Evolutionary conservation across 2,797 vertebrate species (phyloP), one percentile per base, ranked within the genome.

Genomic region (Anas flavirostris): DNA sequence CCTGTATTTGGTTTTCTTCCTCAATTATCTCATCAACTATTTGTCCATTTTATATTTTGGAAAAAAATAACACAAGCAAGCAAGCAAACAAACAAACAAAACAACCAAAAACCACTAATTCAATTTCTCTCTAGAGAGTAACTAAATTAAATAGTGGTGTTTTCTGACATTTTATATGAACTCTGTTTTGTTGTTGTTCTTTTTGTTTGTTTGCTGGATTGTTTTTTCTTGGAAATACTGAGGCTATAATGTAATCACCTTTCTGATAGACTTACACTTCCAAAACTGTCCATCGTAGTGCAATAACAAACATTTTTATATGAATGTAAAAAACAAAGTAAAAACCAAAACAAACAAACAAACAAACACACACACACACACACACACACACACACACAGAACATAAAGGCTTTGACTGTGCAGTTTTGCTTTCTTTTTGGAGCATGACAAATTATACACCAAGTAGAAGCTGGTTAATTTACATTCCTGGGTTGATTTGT

Each of bases 401-500:
- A 0, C 26, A n/a, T 70, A 23, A 82, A 79, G 88, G 53, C 12
- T 80, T 93, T 94, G 70, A 67, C 63, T 76, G 16, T 29, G 44
- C 75, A 88, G 16, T 85, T 95, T 94, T 82, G 5, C 41, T 68
- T 90, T 87, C 29, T 79, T 86, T 95, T 81, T 91, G 83, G 46
- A 94, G 78, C 35, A 80, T 63, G 46, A 88, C 29, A 74, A 87
- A 86, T 80, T 75, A 81, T 80, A 70, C 9, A 82, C 17, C 15
- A 70, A 85, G 62, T 35, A 19, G 37, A 70, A 77, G 37, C 58
- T 81, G 60, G 22, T 39, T 92, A 58, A 80, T 88, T 94, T 86
- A 53, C 50, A 66, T 87, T 82, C 83, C 60, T 86, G 56, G 53
- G 35, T 72, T 82, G 33, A 80, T 96, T 87, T 86, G 46, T 87